A percentile compares a stretch with the other conserved stretches of the same genome.
Conservation (phyloP, 2,888 invertebrate species). For the Trichogramma dendrolimi region DNA sequence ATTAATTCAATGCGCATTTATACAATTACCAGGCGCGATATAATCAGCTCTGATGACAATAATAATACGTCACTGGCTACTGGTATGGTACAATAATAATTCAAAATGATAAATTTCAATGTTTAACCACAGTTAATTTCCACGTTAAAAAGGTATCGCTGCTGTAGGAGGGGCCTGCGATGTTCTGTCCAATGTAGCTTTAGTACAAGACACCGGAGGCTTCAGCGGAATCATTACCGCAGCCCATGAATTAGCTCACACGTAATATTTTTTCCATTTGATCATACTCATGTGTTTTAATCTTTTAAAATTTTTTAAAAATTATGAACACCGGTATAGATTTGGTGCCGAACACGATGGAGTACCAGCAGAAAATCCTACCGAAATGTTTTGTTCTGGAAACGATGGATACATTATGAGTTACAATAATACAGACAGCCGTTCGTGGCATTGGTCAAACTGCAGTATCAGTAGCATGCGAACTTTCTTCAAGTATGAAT, state of each 20-base stretch:
- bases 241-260: slow-evolving; percentile 20
- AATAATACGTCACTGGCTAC: background rate
- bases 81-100: background rate
- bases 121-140: background rate
- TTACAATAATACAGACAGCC: slow-evolving; percentile 1
- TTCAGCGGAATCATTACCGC: slow-evolving; percentile 13
- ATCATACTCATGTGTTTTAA: background rate
- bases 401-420: slow-evolving; percentile 22
- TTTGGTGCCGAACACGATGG: slow-evolving; percentile 19
- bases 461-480: slow-evolving; percentile 13
- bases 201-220: slow-evolving; percentile 15
- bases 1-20: too few relatives aligned
- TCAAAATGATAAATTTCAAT: background rate
- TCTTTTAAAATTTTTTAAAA: background rate
- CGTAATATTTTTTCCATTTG: slow-evolving; percentile 1
- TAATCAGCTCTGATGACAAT: too few relatives aligned
- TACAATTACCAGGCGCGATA: too few relatives aligned
- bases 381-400: slow-evolving; percentile 3
- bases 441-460: slow-evolving; percentile 15
- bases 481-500: slow-evolving; percentile 5
- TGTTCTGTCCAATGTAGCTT: background rate
- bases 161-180: background rate
- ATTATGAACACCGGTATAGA: background rate
- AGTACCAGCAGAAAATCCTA: background rate
- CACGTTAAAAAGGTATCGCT: slow-evolving; percentile 8